A percentile compares a stretch with the other conserved stretches of the same genome.
Conservation (phyloP, 2,113 vertebrate genomes). For the Rhynchopsitta pachyrhyncha region DNA sequence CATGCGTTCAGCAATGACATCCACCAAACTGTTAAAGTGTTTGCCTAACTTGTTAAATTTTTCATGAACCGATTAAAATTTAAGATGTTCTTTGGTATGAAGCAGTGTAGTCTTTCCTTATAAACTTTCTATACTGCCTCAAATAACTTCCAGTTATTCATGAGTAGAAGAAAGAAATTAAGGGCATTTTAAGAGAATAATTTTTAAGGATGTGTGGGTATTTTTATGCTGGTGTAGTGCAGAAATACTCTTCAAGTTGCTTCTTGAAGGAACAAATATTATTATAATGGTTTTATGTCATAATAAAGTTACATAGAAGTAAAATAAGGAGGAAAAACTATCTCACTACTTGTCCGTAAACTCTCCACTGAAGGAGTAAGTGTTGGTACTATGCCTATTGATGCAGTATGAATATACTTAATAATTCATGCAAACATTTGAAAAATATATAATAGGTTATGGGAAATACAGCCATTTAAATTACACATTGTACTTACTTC, state of each 20-base stretch:
- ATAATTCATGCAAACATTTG: background rate
- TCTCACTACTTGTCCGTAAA: background rate
- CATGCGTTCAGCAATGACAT: background rate
- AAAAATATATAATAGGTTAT: background rate
- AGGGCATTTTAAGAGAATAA: background rate
- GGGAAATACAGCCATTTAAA: background rate
- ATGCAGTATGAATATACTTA: background rate
- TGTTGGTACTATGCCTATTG: background rate
- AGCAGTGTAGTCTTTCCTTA: background rate
- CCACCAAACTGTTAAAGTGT: background rate
- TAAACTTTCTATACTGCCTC: background rate
- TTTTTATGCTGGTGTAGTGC: background rate
- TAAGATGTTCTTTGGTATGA: background rate
- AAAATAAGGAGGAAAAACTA: background rate
- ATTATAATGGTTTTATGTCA: background rate
- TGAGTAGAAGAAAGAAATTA: background rate
- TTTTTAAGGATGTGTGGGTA: background rate
- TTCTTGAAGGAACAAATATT: background rate
- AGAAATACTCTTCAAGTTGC: background rate
- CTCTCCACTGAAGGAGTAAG: background rate
- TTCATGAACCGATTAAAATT: slow-evolving; percentile 7
- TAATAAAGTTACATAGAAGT: background rate
- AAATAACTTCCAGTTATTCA: background rate
- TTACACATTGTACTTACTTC: background rate
- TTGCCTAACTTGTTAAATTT: background rate